A percentile compares a stretch with the other conserved stretches of the same genome.
Conservation (phyloP, 2,113 vertebrate genomes). For the Pluvianellus socialis region DNA sequence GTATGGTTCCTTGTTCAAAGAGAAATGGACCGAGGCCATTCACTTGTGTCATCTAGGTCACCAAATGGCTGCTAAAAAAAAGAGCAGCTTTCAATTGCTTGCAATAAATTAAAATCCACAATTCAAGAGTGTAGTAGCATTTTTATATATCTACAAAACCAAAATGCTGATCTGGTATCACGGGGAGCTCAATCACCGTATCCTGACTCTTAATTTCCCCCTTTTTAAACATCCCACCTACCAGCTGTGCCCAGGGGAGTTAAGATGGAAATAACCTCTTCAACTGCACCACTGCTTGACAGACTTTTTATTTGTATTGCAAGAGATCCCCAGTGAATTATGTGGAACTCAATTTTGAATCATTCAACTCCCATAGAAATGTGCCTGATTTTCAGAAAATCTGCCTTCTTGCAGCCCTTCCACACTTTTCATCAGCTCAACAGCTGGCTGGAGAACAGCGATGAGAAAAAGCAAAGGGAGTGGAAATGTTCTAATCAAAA, state of each 20-base stretch:
- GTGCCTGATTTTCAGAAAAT: slow-evolving; percentile 13
- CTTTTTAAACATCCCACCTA: slow-evolving; percentile 7
- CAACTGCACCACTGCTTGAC: slow-evolving; percentile 6
- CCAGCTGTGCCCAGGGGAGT: slow-evolving; percentile 27
- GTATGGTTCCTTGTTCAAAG: background rate
- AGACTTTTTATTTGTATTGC: background rate
- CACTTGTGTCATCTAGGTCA: slow-evolving; percentile 25
- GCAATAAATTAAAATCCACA: background rate
- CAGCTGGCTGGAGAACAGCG: background rate
- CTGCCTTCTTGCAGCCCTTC: slow-evolving; percentile 11
- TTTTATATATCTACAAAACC: background rate
- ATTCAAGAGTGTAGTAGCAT: background rate
- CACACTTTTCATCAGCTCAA: slow-evolving; percentile 1
- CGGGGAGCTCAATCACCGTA: background rate
- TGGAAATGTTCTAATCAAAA: slow-evolving; percentile 22
- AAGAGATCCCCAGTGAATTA: background rate
- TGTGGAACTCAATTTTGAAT: slow-evolving; percentile 20
- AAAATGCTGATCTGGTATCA: background rate
- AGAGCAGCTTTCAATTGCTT: background rate
- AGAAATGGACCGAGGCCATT: background rate
- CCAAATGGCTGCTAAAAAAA: background rate
- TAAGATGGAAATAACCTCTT: slow-evolving; percentile 45
- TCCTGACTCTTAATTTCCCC: slow-evolving; percentile 24
- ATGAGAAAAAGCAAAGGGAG: background rate
- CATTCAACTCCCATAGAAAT: slow-evolving; percentile 13